Evolutionary conservation across 2,113 vertebrate genomes (phyloP), one percentile per base, ranked within the genome.

Genomic region (Trinectes maculatus): DNA sequence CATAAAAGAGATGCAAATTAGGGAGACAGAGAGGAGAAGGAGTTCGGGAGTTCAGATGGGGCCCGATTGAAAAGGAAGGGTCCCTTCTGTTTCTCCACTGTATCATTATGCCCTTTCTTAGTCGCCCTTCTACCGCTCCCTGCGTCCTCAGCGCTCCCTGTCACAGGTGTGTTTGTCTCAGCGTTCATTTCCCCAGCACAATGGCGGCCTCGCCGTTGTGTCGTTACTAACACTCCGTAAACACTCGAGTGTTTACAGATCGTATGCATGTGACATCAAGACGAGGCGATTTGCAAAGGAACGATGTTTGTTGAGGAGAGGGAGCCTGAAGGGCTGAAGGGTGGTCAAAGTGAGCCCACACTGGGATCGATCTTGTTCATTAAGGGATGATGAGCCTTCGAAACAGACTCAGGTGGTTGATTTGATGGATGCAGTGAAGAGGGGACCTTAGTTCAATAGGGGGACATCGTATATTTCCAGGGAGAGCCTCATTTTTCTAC

Each of bases 1-100:
- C 84, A 86, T 90, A 86, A 91, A 90, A 90, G 85, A 76, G 68
- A 87, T 89, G 86, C 80, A 86, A 89, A 88, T 87, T 79, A 80
- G 68, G 0, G 31, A 60, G 47, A 80, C 58, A 47, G 77, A 80
- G 74, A 73, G 16, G 73, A 60, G 64, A 63, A 82, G 67, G 74
- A 77, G 71, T 81, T 80, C 72, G 71, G 24, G 55, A 54, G 70
- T 80, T 86, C 62, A 84, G 83, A 82, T 85, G 69, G 70, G 56
- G 71, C 42, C 63, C 83, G 77, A 89, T 86, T 82, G 78, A 85
- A 84, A 29, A 76, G 68, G 80, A 89, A 77, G 65, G 77, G 66
- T 51, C 64, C 77, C 80, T 79, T 88, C 80, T 84, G 80, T 82
- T 77, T 79, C 75, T 71, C 60, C 9, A 16, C 72, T 61, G 47